These are phyloP conservation scores for Helicolenus hilgendorfi DNA, from an alignment of 2,797 vertebrate species.

Conservation along the genomic window DNA sequence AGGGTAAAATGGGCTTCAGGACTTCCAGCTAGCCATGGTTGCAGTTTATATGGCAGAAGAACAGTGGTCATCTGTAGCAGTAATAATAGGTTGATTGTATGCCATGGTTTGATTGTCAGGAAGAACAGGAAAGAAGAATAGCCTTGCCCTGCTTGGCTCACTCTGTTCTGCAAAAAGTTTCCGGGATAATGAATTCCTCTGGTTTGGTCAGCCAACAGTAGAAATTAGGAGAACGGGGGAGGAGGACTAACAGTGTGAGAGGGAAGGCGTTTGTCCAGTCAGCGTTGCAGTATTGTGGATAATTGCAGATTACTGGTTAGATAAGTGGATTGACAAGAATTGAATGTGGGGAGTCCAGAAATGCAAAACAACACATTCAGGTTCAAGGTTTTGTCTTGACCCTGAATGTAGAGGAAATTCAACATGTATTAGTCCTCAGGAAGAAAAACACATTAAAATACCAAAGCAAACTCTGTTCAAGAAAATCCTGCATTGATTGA, in stretches of 20 bases:
- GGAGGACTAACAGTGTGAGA: constrained; percentile 37
- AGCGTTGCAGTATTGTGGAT: constrained; percentile 54
- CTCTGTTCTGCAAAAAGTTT: constrained; percentile 57
- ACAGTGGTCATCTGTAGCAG: constrained; percentile 35
- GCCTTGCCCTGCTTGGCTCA: constrained; percentile 52
- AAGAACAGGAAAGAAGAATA: constrained; percentile 48
- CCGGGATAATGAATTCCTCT: constrained; percentile 73
- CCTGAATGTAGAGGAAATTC: neutral
- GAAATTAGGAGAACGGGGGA: constrained; percentile 57
- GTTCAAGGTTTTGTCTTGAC: constrained; percentile 40
- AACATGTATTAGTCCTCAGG: neutral
- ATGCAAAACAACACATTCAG: constrained; percentile 47
- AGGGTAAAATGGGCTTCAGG: neutral
- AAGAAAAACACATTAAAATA: constrained; percentile 51
- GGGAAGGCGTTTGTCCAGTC: constrained; percentile 67
- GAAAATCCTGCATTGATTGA: constrained; percentile 16
- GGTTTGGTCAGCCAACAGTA: constrained; percentile 69
- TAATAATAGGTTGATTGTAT: constrained; percentile 35
- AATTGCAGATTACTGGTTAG: constrained; percentile 75
- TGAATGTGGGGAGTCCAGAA: constrained; percentile 27
- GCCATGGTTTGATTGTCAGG: constrained; percentile 52
- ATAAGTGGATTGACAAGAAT: constrained; percentile 77
- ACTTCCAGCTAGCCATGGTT: neutral
- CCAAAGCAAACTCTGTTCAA: constrained; percentile 19
- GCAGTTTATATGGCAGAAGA: constrained; percentile 26